Conservation (phyloP, 2,888 invertebrate species). For the Volucella inflata region DNA sequence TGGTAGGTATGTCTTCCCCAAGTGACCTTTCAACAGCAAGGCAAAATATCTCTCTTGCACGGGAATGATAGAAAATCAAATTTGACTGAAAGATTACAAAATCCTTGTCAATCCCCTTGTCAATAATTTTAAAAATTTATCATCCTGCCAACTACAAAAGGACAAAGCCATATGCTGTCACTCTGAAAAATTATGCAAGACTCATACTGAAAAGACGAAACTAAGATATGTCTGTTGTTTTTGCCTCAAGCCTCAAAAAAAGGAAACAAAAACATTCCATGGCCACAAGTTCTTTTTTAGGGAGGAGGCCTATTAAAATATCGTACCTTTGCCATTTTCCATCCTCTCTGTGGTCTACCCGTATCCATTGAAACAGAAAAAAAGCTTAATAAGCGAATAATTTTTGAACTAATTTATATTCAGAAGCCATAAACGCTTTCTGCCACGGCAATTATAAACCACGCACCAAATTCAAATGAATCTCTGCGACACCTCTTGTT, state of each 20-base stretch:
- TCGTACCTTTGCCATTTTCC: not conserved
- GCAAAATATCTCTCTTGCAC: not conserved
- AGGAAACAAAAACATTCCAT: not conserved
- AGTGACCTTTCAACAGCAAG: constrained; percentile 12
- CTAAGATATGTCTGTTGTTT: constrained; percentile 6
- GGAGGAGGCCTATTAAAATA: constrained; percentile 9
- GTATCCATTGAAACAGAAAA: constrained; percentile 18
- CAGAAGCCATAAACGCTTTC: constrained; percentile 27
- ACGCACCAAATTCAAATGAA: constrained; percentile 39
- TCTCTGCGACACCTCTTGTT: not conserved
- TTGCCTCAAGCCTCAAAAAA: not conserved
- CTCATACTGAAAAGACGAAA: constrained; percentile 1
- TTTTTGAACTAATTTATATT: constrained; percentile 49
- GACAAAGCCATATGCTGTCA: constrained; percentile 5
- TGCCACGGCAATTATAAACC: constrained; percentile 24
- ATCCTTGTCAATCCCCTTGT: constrained; percentile 31
- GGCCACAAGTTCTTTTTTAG: not conserved
- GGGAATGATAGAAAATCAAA: not conserved
- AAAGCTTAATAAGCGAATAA: constrained; percentile 32
- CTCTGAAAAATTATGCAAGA: not conserved
- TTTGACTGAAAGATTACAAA: not conserved
- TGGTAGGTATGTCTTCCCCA: not conserved
- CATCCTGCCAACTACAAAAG: constrained; percentile 9
- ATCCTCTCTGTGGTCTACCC: not conserved
- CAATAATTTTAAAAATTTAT: constrained; percentile 18